phyloP scores from a whole-genome alignment of 2,888 invertebrate species.

The Neuroscelio doddi region DNA sequence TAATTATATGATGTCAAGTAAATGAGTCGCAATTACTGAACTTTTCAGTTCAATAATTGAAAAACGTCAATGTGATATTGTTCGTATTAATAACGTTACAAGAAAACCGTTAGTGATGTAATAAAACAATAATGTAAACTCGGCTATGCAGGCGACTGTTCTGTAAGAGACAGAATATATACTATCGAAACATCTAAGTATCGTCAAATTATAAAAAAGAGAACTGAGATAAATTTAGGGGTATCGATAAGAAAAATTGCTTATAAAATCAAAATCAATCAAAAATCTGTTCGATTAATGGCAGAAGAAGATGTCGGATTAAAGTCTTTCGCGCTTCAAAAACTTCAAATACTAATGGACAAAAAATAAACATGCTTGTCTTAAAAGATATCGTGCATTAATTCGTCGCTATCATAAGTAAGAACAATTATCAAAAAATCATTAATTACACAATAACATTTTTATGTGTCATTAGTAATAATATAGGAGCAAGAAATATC shows the following conservation, averaged over 20 bases:
- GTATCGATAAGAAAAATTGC: slow-evolving; percentile 7
- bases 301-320: slow-evolving; percentile 11
- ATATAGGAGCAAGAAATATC: no score
- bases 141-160: slow-evolving; percentile 8
- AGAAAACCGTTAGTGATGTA: no score
- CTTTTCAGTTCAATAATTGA: no score
- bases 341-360: slow-evolving; percentile 1
- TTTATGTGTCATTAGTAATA: no score
- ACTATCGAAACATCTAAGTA: slow-evolving; percentile 9
- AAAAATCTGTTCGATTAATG: slow-evolving; percentile 1
- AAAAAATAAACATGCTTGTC: neutral
- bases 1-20: no score
- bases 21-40: no score
- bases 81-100: no score
- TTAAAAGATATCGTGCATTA: no score
- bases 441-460: no score
- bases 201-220: slow-evolving; percentile 12
- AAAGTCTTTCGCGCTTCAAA: slow-evolving; percentile 2
- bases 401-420: neutral
- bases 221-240: neutral
- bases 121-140: slow-evolving; percentile 9
- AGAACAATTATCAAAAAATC: no score
- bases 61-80: no score
- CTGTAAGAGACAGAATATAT: slow-evolving; percentile 7
- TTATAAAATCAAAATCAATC: slow-evolving; percentile 7